Conservation (phyloP, 1,140 invertebrate genomes). For the Mya arenaria region DNA sequence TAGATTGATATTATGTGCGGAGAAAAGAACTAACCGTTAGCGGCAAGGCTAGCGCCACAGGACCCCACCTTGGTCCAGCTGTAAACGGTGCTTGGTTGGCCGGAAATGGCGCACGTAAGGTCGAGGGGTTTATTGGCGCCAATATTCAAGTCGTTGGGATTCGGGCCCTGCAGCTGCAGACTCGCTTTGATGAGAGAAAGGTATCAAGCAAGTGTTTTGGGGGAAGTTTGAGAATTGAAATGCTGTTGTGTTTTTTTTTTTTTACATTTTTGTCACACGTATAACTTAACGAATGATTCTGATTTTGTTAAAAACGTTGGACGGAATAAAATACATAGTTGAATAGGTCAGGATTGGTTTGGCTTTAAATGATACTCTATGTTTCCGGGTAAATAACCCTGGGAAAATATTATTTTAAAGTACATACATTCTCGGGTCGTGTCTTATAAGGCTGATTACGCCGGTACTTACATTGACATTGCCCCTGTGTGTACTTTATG, state of each 20-base stretch:
- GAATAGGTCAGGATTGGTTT: background rate
- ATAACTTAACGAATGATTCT: background rate
- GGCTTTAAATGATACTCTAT: background rate
- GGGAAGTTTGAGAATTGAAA: background rate
- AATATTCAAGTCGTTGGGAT: background rate
- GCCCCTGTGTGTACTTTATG: conserved; percentile 39
- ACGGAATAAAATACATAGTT: background rate
- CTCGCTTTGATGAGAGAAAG: background rate
- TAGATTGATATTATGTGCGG: too few relatives aligned
- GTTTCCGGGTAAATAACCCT: background rate
- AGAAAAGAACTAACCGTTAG: background rate
- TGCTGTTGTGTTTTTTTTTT: background rate
- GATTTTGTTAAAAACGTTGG: background rate
- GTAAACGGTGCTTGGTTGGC: background rate
- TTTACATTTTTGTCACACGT: background rate
- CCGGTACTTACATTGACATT: conserved; percentile 55
- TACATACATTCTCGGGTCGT: background rate
- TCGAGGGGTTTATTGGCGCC: background rate
- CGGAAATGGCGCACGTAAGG: conserved; percentile 14
- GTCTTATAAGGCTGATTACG: background rate
- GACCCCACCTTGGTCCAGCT: conserved; percentile 16
- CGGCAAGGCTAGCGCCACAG: conserved; percentile 5
- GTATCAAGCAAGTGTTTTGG: background rate
- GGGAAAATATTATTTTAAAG: conserved; percentile 5
- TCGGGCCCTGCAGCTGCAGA: conserved; percentile 1